Percentiles rank a stretch among this genome's conserved stretches.
Conservation (phyloP, 2,888 invertebrate genomes). For the Torymus tubicola region DNA sequence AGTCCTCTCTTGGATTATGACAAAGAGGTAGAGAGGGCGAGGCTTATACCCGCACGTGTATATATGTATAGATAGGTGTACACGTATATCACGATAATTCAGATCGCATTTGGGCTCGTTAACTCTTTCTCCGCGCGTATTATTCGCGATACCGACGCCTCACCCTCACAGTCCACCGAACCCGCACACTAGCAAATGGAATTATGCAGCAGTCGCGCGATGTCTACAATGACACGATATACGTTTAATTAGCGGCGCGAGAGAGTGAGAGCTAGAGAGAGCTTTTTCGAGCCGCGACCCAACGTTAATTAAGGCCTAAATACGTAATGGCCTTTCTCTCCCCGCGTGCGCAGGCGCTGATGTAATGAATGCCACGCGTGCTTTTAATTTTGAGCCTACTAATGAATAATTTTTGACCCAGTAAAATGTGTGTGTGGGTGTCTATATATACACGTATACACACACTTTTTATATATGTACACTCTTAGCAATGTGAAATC, state of each 20-base stretch:
- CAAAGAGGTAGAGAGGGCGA: too few species aligned
- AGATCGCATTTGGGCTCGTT: constrained; percentile 30
- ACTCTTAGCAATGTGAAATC: too few species aligned
- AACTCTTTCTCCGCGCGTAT: not conserved
- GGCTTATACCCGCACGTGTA: not conserved
- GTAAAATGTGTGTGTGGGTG: too few species aligned
- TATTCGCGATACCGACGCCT: constrained; percentile 1
- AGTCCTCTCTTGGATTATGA: too few species aligned
- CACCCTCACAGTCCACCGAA: too few species aligned
- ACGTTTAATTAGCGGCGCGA: constrained; percentile 37
- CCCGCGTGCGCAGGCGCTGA: not conserved
- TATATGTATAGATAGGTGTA: not conserved
- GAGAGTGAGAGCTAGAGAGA: not conserved
- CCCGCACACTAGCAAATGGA: constrained; percentile 1
- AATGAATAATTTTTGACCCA: constrained; percentile 38
- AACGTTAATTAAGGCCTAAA: constrained; percentile 47
- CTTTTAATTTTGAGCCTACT: constrained; percentile 7
- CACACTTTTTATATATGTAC: too few species aligned
- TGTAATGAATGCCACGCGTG: not conserved
- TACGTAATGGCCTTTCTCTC: constrained; percentile 40
- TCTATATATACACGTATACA: too few species aligned
- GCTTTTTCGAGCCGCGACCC: constrained; percentile 4
- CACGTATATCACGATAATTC: constrained; percentile 35
- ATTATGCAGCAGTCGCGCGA: constrained; percentile 24
- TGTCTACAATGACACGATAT: constrained; percentile 1